phyloP scores from a whole-genome alignment of 2,113 vertebrate genomes.

The Channa maculata region DNA sequence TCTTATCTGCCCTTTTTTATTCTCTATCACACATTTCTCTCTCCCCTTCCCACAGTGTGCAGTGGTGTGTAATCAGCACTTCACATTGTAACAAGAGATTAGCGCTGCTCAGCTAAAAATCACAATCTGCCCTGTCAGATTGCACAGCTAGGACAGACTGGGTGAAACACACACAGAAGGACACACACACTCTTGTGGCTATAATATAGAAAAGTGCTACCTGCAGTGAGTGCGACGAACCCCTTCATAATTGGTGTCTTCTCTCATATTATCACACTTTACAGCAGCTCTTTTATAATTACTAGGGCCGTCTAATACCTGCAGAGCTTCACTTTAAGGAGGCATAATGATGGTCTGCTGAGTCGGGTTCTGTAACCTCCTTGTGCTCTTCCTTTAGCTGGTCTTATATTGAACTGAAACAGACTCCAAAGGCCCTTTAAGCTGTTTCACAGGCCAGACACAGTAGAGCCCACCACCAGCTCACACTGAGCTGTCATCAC shows the following conservation, averaged over 20 bases:
- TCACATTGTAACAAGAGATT: conserved; percentile 69
- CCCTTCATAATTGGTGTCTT: conserved; percentile 52
- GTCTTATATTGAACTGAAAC: too few species aligned
- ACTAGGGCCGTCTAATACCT: conserved; percentile 19
- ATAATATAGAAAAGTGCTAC: conserved; percentile 56
- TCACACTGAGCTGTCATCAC: too few species aligned
- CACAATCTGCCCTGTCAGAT: conserved; percentile 68
- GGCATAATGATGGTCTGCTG: conserved; percentile 21
- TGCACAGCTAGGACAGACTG: conserved; percentile 24
- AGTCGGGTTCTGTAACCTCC: background rate
- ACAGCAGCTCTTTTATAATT: conserved; percentile 45
- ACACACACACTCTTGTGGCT: conserved; percentile 1
- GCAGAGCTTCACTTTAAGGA: conserved; percentile 24
- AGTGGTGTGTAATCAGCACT: conserved; percentile 55
- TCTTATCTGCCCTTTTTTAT: conserved; percentile 44
- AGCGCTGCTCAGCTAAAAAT: conserved; percentile 69
- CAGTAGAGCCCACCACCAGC: too few species aligned
- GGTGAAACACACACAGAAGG: conserved; percentile 16
- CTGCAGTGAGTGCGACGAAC: conserved; percentile 27
- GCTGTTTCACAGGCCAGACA: too few species aligned
- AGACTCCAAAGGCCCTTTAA: too few species aligned
- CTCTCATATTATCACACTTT: conserved; percentile 37
- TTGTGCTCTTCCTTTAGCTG: background rate
- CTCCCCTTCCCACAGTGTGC: conserved; percentile 49
- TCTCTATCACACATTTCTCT: background rate